Evolutionary conservation across 2,888 invertebrate species (phyloP).

Genomic region (Limnephilus marmoratus): DNA sequence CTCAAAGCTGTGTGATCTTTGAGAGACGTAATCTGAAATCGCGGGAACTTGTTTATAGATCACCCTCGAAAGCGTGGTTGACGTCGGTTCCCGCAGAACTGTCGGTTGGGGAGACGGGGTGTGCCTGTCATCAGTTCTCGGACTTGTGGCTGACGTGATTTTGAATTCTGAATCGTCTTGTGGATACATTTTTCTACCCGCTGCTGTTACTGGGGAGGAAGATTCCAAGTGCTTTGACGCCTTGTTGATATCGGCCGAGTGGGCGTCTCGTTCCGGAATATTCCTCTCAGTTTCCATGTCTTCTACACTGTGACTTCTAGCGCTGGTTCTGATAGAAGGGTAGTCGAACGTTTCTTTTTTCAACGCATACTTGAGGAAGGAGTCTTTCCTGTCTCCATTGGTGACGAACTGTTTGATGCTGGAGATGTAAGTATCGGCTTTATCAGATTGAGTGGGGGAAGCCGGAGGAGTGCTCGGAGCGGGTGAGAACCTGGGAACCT

Average conservation of each 20-base stretch:
- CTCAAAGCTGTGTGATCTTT: conserved; percentile 64
- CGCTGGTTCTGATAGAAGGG: conserved; percentile 65
- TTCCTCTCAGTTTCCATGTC: conserved; percentile 59
- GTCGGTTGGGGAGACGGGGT: conserved; percentile 41
- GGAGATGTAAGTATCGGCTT: conserved; percentile 35
- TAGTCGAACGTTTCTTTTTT: conserved; percentile 53
- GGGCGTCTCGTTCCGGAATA: conserved; percentile 62
- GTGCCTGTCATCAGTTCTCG: conserved; percentile 20
- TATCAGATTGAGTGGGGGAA: conserved; percentile 62
- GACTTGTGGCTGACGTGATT: conserved; percentile 54
- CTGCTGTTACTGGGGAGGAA: conserved; percentile 70
- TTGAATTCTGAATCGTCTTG: conserved; percentile 66
- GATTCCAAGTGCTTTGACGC: conserved; percentile 53
- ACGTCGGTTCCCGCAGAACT: background rate
- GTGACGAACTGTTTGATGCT: conserved; percentile 41
- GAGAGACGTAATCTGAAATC: conserved; percentile 68
- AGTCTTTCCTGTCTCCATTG: conserved; percentile 47
- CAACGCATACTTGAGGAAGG: conserved; percentile 59
- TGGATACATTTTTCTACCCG: conserved; percentile 77
- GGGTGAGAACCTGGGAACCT: conserved; percentile 66
- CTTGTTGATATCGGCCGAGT: conserved; percentile 60
- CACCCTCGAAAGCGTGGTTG: conserved; percentile 66
- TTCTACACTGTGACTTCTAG: conserved; percentile 67
- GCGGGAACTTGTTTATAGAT: conserved; percentile 59
- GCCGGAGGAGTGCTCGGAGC: conserved; percentile 59